Evolutionary conservation across 2,113 vertebrate genomes (phyloP), one percentile per base, ranked within the genome.

Genomic region (Cheirogaleus medius): DNA sequence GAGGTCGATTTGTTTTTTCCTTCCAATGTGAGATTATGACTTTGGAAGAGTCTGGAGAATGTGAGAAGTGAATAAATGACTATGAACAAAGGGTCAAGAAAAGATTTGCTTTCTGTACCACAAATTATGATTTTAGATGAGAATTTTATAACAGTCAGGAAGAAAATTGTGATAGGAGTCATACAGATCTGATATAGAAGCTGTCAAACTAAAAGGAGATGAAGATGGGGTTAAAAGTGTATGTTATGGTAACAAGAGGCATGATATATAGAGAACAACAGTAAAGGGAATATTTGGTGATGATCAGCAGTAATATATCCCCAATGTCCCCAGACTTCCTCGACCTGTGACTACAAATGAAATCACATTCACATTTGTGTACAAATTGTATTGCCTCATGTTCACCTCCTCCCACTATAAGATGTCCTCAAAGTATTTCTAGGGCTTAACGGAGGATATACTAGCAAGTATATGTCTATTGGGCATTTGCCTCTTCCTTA

Each of bases 21-120:
- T 92, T 94, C 37, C 64, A 95, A 64, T 90, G 64, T 63, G 76
- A 97, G 56, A 68, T 85, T 11, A 37, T 91, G 71, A 85, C 32
- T 90, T 92, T 77, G 34, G 44, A 90, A 64, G 42, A 58, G 8
- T 6, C 21, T 77, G 15, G 34, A 92, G 47, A 87, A 60, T 58
- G 0, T 83, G 25, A 94, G 69, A 88, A 63, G 49, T 64, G 34
- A 91, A 77, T 54, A 80, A 76, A 27, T 83, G 58, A 34, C 42
- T 96, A 15, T 39, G 27, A 94, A 90, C 29, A 97, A 84, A 73
- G 23, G 12, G 4, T 76, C 44, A 77, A 86, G 52, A 39, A 84
- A 96, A 56, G 9, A 60, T 89, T 74, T 91, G 27, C 13, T 94
- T 95, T 85, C 85, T 73, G 18, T 8, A 39, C 64, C 54, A 88